Percentiles rank a stretch among this genome's conserved stretches.
Evolutionary conservation across 2,888 invertebrate genomes (phyloP).

Genomic region (Mesochorus sp.): DNA sequence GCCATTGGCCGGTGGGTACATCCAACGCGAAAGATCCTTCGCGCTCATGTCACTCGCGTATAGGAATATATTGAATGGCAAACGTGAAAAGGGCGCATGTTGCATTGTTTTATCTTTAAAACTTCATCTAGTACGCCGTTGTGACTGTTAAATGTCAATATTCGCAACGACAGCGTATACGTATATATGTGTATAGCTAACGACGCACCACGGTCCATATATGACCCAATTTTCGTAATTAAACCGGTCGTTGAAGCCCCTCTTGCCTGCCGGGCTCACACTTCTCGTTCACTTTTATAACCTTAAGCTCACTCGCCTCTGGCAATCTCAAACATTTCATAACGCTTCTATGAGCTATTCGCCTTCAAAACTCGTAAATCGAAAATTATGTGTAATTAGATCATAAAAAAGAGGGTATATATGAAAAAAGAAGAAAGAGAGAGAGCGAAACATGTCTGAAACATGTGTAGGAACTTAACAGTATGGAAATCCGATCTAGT

Average conservation of each 20-base stretch:
- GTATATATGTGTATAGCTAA: slow-evolving; percentile 1
- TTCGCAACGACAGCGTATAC: not conserved
- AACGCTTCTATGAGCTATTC: not conserved
- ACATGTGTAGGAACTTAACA: not conserved
- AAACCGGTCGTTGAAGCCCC: slow-evolving; percentile 63
- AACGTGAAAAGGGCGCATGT: not conserved
- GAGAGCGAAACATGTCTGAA: no score
- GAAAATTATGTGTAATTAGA: not conserved
- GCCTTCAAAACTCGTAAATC: not conserved
- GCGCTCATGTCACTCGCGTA: not conserved
- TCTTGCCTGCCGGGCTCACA: slow-evolving; percentile 3
- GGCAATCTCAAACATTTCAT: slow-evolving; percentile 18
- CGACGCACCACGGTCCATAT: slow-evolving; percentile 46
- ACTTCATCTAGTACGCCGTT: not conserved
- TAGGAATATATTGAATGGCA: not conserved
- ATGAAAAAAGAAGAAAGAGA: not conserved
- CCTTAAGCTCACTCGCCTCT: not conserved
- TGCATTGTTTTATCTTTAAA: not conserved
- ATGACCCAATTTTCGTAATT: slow-evolving; percentile 69
- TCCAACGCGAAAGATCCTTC: slow-evolving; percentile 3
- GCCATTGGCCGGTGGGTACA: not conserved
- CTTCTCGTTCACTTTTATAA: slow-evolving; percentile 14
- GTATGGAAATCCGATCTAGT: not conserved
- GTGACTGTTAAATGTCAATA: not conserved
- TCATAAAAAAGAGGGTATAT: not conserved